Base-by-base conservation (phyloP, 2,888 invertebrate genomes). In the Stenolophus ochropezus region DNA sequence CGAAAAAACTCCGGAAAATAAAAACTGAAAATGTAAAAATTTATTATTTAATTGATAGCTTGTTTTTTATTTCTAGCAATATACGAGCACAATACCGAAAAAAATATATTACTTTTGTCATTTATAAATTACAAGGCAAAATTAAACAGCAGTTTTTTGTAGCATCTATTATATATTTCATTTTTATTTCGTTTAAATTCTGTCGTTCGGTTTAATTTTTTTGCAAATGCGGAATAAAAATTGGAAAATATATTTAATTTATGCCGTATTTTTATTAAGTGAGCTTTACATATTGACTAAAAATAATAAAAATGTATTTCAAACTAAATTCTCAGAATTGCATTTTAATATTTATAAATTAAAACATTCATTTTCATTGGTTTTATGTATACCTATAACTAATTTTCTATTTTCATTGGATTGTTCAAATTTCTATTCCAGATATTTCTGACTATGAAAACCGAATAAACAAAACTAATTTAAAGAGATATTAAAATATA, bases 11-110 rank as follows among this genome's bases (percentile, higher is more conserved):
- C 25, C 61, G 61, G 61, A 61, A 61, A 61, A 61, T 61, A 61
- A 61, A 61, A 61, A 61, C 61, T 61, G 61, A 61, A 61, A 61
- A 61, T 61, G 61, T 61, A 61, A 61, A 61, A 61, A 61, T 61
- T 61, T 61, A 61, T 61, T 61, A 61, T 61, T 61, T 61, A 61
- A 61, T 61, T 61, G 61, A 61, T 61, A 61, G 61, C 61, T 61
- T 61, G 61, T 61, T 61, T 61, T 61, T 61, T 61, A 61, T 61
- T 25, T 21, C 61, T 61, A 61, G 61, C 61, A 61, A 61, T 61
- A 21, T 61, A 23, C 61, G 61, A 25, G 61, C 61, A 61, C 61
- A 61, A 56, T 56, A 56, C 23, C 61, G 61, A 61, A 61, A 61
- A 61, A 61, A 61, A 61, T 61, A 61, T 61, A 61, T 61, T 61